Base-by-base conservation (phyloP, 2,113 vertebrate genomes). In the Triplophysa rosa region DNA sequence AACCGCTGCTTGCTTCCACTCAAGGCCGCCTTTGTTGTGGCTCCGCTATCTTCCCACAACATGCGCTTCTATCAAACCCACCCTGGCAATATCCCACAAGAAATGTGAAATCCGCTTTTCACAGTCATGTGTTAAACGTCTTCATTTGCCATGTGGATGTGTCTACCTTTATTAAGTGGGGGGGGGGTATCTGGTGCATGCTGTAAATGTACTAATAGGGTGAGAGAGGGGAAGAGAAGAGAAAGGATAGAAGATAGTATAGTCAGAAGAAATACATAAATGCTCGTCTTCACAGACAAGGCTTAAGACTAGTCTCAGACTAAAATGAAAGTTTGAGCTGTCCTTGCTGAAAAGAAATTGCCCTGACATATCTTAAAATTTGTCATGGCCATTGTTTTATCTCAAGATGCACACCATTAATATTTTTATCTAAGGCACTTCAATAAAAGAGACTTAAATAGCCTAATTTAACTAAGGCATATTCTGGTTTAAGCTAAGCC, bases 41-140 rank as follows among this genome's bases (percentile, higher is more conserved):
- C 33, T 21, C 74, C 72, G 78, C 87, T 89, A 89, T 91, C 89
- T 90, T 75, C 87, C 82, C 88, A 87, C 81, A 88, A 89, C 90
- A 92, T 83, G 80, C 56, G 73, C 86, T 82, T 80, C 77, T 72
- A 85, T 87, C 82, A 69, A 77, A 87, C 82, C 80, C 69, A 47
- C 72, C 80, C 79, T 72, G 82, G 81, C 84, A 88, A 78, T 80
- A 87, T 85, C 87, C 76, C 56, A 70, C 82, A 23, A 83, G 71
- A 75, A 54, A 80, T 62, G 72, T 65, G 33, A 85, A 89, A 87
- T 87, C 84, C 83, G 84, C 84, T 84, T 86, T 86, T 81, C 82
- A 81, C 24, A 67, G 26, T 58, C 6, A 49, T 54, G 21, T n/a
- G 67, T 77, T 26, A 14, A 33, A 76, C 61, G 85, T 89, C 87